A percentile compares a stretch with the other conserved stretches of the same genome.
Evolutionary conservation across 92 coral and sea anemone genomes (phyloP).

Genomic region (Zoanthus sansibaricus): DNA sequence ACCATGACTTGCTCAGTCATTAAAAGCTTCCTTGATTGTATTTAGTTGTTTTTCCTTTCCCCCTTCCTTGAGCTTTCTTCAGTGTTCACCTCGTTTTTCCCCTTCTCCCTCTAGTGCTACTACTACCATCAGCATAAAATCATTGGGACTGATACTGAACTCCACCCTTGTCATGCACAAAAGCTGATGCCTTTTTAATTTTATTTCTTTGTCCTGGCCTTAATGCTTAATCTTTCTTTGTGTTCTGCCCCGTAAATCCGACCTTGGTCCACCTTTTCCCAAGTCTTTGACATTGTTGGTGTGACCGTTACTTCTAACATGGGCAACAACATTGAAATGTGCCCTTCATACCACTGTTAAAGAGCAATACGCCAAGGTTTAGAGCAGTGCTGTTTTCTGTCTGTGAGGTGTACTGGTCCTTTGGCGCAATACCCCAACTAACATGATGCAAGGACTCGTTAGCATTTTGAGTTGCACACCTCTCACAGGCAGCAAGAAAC

Average conservation of each 20-base stretch:
- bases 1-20: too few species aligned
- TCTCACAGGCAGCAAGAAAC: conserved; percentile 62
- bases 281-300: conserved; percentile 44
- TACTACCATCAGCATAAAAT: conserved; percentile 1
- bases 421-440: conserved; percentile 71
- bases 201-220: too few species aligned
- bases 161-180: not conserved
- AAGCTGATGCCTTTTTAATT: too few species aligned
- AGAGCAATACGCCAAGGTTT: conserved; percentile 28
- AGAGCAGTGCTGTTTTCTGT: conserved; percentile 50
- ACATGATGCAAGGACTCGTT: conserved; percentile 72
- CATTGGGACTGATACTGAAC: not conserved
- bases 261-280: conserved; percentile 40
- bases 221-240: conserved; percentile 34
- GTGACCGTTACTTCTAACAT: conserved; percentile 35
- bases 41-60: not conserved
- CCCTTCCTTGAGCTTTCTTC: not conserved
- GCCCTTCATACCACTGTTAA: conserved; percentile 43
- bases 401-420: conserved; percentile 61
- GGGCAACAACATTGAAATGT: conserved; percentile 53
- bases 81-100: not conserved
- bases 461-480: conserved; percentile 56
- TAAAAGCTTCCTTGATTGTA: not conserved
- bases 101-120: not conserved
- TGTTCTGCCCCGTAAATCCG: conserved; percentile 42